Base-by-base conservation (phyloP, 2,113 vertebrate genomes). In the Vicugna pacos region DNA sequence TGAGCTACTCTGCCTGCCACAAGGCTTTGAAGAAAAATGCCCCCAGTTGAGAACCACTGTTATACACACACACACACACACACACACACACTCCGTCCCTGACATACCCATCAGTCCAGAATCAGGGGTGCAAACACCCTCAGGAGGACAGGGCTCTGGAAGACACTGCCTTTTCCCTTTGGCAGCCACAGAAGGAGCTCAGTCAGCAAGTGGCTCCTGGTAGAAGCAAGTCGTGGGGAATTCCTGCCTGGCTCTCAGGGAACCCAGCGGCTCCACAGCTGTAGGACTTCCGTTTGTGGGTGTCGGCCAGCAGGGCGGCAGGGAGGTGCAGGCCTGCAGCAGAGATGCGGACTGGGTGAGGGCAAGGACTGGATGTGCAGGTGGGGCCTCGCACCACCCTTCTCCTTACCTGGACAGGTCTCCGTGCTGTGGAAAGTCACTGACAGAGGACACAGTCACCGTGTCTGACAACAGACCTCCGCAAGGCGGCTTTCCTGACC, bases 261-360 rank as follows among this genome's bases (percentile, higher is more conserved):
- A 54, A 46, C 3, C 60, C 46, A 28, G 24, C 22, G 30, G 50
- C 30, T 48, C 46, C 67, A n/a, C 42, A 46, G n/a, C 28, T 16
- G 0, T 4, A 13, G 24, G 58, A 50, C 35, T 52, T 60, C 60
- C 32, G 22, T 38, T 50, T 20, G 22, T 24, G n/a, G 20, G 5
- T 9, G 1, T 50, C 5, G 13, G 76, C 13, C 35, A 15, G 5
- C 32, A 35, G 11, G 12, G 15, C 4, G 1, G 35, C 48, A 35
- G 20, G 72, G 58, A 85, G 46, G 26, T 26, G 28, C 46, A 52
- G 42, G 2, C 30, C 77, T 35, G 38, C 0, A n/a, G 42, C 28
- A 1, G 17, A 24, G 8, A 82, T 0, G 28, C 24, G 14, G 20
- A 22, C 11, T 0, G 13, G n/a, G 58, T 5, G 28, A 69, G 14